Evolutionary conservation across 2,888 invertebrate genomes (phyloP).

Genomic region (Drosophila fungiperda): DNA sequence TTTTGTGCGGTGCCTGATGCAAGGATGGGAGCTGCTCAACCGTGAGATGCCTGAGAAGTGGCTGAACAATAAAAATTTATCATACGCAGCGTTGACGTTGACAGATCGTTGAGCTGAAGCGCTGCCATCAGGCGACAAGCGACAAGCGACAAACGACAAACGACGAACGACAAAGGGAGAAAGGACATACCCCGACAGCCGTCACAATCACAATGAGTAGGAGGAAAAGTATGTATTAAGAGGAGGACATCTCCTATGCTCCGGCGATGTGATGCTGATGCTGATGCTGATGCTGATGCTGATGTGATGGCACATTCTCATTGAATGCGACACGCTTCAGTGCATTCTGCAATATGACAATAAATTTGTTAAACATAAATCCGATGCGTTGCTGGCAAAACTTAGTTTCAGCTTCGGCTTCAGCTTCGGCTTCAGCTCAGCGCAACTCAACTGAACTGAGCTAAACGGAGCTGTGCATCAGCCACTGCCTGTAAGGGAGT

Average conservation of each 20-base stretch:
- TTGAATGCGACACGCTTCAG: constrained; percentile 67
- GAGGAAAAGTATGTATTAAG: not conserved
- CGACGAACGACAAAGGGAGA: constrained; percentile 17
- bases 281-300: not conserved
- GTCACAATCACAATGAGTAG: constrained; percentile 29
- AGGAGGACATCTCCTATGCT: constrained; percentile 32
- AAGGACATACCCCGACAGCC: constrained; percentile 38
- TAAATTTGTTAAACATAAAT: constrained; percentile 37
- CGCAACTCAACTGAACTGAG: constrained; percentile 32
- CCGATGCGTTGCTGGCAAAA: constrained; percentile 17
- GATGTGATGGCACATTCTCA: constrained; percentile 28
- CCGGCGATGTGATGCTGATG: not conserved
- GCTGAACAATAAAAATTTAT: constrained; percentile 72
- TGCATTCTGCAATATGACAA: constrained; percentile 71
- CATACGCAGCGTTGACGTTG: constrained; percentile 81
- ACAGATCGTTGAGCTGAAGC: constrained; percentile 71
- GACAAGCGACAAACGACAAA: constrained; percentile 25
- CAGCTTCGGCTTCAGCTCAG: constrained; percentile 18
- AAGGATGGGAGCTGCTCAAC: constrained; percentile 41
- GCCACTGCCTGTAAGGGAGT: constrained; percentile 2
- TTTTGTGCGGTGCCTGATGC: constrained; percentile 7
- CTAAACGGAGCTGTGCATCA: constrained; percentile 2
- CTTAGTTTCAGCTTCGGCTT: constrained; percentile 6
- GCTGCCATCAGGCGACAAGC: constrained; percentile 45
- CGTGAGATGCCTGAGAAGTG: constrained; percentile 29